A percentile compares a stretch with the other conserved stretches of the same genome.
These are phyloP conservation scores for Anoplopoma fimbria DNA, from an alignment of 2,113 vertebrate genomes.

Conservation along the genomic window DNA sequence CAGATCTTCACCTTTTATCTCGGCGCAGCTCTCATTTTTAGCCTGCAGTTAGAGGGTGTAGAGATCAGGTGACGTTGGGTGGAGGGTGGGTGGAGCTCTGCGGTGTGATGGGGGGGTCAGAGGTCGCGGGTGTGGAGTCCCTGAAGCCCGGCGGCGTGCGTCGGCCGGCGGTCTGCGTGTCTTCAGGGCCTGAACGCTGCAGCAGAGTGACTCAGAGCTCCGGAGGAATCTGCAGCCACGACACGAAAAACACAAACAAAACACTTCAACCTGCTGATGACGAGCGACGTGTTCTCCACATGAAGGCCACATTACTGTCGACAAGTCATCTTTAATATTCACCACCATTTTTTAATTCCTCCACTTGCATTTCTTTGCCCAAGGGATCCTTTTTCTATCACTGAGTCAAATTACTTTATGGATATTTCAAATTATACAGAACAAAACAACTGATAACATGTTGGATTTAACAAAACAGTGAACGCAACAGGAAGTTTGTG, in stretches of 20 bases:
- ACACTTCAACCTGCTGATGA: slow-evolving; percentile 5
- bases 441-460: too few relatives aligned
- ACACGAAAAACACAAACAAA: neutral
- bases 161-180: slow-evolving; percentile 36
- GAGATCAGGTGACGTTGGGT: slow-evolving; percentile 43
- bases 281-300: neutral
- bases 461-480: too few relatives aligned
- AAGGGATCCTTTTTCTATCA: too few relatives aligned
- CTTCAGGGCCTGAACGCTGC: slow-evolving; percentile 31
- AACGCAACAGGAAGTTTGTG: too few relatives aligned
- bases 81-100: slow-evolving; percentile 51
- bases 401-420: too few relatives aligned
- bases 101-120: slow-evolving; percentile 22
- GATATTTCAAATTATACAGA: too few relatives aligned
- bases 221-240: slow-evolving; percentile 14
- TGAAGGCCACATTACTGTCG: neutral
- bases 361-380: too few relatives aligned
- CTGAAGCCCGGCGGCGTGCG: slow-evolving; percentile 39
- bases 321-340: too few relatives aligned
- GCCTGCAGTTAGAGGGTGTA: slow-evolving; percentile 13
- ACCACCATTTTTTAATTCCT: too few relatives aligned
- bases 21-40: slow-evolving; percentile 25
- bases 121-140: slow-evolving; percentile 46
- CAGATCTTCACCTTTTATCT: slow-evolving; percentile 28
- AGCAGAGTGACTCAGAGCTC: slow-evolving; percentile 55